A percentile compares a stretch with the other conserved stretches of the same genome.
phyloP scores from a whole-genome alignment of 64 coral and sea anemone genomes.

The Acropora tenuis region DNA sequence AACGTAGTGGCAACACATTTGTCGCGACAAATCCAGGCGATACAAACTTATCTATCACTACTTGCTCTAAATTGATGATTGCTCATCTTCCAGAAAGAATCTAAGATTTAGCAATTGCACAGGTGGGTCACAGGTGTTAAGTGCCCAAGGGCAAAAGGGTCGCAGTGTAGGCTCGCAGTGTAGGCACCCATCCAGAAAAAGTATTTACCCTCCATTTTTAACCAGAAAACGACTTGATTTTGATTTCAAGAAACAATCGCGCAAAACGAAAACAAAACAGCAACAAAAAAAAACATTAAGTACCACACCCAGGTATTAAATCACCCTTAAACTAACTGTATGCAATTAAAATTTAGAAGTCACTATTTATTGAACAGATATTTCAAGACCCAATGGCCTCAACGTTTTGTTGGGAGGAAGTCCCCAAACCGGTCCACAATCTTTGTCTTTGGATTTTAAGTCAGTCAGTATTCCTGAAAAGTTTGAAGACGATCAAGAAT shows the following conservation, averaged over 20 bases:
- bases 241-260: too few relatives aligned
- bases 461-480: not conserved
- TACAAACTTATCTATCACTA: too few relatives aligned
- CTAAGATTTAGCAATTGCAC: not conserved
- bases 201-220: too few relatives aligned
- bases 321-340: too few relatives aligned
- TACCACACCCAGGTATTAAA: too few relatives aligned
- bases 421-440: conserved; percentile 9
- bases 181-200: not conserved
- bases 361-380: not conserved
- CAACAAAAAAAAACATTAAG: too few relatives aligned
- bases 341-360: too few relatives aligned
- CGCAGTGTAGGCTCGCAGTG: not conserved
- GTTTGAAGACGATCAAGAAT: not conserved
- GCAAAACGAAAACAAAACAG: too few relatives aligned
- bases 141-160: not conserved
- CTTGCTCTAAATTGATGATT: too few relatives aligned
- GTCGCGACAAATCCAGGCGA: too few relatives aligned
- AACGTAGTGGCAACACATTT: too few relatives aligned
- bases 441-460: not conserved
- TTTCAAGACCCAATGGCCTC: not conserved
- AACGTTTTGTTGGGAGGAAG: not conserved
- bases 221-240: too few relatives aligned
- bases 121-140: conserved; percentile 11
- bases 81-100: not conserved